Conservation (phyloP, 2,113 vertebrate species). For the Propithecus coquereli region DNA sequence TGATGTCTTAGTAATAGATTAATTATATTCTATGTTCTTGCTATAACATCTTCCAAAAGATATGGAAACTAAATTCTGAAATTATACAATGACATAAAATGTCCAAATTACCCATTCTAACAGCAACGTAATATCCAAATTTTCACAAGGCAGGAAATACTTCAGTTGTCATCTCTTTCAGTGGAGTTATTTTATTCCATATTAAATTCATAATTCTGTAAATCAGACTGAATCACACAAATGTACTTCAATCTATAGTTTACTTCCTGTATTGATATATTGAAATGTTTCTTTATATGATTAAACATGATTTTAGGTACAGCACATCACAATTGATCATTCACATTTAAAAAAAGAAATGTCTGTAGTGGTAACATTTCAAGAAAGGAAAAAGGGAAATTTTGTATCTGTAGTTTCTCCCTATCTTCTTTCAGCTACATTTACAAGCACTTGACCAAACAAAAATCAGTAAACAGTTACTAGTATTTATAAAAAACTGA, state of each 20-base stretch:
- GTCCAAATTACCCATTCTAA: slow-evolving; percentile 49
- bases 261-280: background rate
- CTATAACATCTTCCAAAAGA: slow-evolving; percentile 71
- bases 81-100: slow-evolving; percentile 71
- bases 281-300: slow-evolving; percentile 10
- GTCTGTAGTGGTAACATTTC: slow-evolving; percentile 43
- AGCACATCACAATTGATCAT: slow-evolving; percentile 17
- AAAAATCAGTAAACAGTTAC: slow-evolving; percentile 75
- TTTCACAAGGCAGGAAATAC: slow-evolving; percentile 29
- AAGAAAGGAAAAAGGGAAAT: slow-evolving; percentile 50
- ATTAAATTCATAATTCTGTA: background rate
- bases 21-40: slow-evolving; percentile 71
- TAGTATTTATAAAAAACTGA: slow-evolving; percentile 74
- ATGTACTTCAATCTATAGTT: background rate
- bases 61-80: slow-evolving; percentile 69
- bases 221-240: background rate
- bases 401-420: slow-evolving; percentile 50
- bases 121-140: slow-evolving; percentile 27
- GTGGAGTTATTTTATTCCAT: background rate
- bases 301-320: slow-evolving; percentile 1
- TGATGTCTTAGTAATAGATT: slow-evolving; percentile 76
- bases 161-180: slow-evolving; percentile 10
- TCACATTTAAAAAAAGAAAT: background rate
- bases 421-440: slow-evolving; percentile 57
- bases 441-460: slow-evolving; percentile 64